phyloP scores from a whole-genome alignment of 1,140 invertebrate species.

The Callitettix versicolor region DNA sequence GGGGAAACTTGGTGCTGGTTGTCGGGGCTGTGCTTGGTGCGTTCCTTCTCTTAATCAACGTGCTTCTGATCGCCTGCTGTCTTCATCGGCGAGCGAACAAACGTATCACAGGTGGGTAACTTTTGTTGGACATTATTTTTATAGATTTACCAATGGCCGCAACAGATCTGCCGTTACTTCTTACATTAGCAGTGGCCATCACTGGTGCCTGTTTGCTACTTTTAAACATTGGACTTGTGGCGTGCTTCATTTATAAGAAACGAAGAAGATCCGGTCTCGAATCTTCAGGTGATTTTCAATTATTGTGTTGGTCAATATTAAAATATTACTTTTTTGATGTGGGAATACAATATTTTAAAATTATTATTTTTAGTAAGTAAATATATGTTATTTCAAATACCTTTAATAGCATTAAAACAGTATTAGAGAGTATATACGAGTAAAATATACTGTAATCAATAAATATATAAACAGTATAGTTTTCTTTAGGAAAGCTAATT shows the following conservation, averaged over 20 bases:
- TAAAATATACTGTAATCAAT: too few species aligned
- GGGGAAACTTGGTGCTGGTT: conserved; percentile 48
- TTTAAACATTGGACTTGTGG: conserved; percentile 70
- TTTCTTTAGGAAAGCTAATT: too few species aligned
- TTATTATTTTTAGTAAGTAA: too few species aligned
- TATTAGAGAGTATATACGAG: too few species aligned
- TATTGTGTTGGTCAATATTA: neutral
- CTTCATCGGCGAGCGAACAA: conserved; percentile 64
- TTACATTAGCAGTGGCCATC: conserved; percentile 71
- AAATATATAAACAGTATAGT: too few species aligned
- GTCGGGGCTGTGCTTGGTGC: conserved; percentile 61
- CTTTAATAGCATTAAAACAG: too few species aligned
- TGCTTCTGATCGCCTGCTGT: conserved; percentile 79
- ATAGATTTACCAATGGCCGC: conserved; percentile 48
- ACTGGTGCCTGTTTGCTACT: conserved; percentile 66
- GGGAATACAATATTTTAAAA: too few species aligned
- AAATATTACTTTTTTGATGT: too few species aligned
- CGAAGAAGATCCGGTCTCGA: conserved; percentile 29
- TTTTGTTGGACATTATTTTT: conserved; percentile 29
- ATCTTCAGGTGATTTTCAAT: conserved; percentile 7
- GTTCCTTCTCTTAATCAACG: conserved; percentile 62
- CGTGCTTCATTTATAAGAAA: conserved; percentile 71
- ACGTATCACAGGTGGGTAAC: conserved; percentile 46
- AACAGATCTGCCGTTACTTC: conserved; percentile 58
- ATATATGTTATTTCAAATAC: too few species aligned